A percentile compares a stretch with the other conserved stretches of the same genome.
Conservation (phyloP, 2,113 vertebrate species). For the Mastomys coucha region DNA sequence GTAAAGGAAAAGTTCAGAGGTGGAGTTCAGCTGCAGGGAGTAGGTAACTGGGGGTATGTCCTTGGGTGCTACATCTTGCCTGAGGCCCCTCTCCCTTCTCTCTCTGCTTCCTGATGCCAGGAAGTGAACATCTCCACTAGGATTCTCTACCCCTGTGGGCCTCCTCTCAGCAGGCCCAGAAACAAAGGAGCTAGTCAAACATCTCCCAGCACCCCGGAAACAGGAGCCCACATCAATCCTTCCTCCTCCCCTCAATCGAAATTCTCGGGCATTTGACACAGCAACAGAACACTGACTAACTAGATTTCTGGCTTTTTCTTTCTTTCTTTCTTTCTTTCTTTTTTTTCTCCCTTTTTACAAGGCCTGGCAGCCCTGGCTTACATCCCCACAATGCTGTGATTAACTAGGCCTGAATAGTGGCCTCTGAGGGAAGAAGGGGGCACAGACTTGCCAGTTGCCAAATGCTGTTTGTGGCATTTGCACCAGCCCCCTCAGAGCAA, state of each 20-base stretch:
- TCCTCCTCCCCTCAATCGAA: neutral
- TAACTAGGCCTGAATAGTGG: neutral
- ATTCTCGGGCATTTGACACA: neutral
- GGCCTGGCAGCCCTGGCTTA: neutral
- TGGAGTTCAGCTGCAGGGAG: neutral
- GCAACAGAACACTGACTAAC: neutral
- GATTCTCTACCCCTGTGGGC: neutral
- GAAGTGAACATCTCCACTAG: neutral
- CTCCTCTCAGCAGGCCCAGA: neutral
- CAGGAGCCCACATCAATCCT: neutral
- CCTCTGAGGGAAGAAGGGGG: neutral
- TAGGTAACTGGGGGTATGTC: neutral
- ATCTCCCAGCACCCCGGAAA: neutral
- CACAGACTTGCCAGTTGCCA: neutral
- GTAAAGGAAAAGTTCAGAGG: neutral
- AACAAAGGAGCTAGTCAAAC: neutral
- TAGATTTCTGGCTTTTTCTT: neutral
- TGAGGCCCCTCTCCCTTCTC: too few relatives aligned
- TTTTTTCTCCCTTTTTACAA: neutral
- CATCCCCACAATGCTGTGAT: neutral
- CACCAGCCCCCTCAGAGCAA: neutral
- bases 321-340: too few relatives aligned
- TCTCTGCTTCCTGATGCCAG: neutral
- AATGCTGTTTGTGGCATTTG: neutral
- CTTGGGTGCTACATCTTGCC: neutral